Conservation (phyloP, 2,797 vertebrate species). For the Sphenodon punctatus region DNA sequence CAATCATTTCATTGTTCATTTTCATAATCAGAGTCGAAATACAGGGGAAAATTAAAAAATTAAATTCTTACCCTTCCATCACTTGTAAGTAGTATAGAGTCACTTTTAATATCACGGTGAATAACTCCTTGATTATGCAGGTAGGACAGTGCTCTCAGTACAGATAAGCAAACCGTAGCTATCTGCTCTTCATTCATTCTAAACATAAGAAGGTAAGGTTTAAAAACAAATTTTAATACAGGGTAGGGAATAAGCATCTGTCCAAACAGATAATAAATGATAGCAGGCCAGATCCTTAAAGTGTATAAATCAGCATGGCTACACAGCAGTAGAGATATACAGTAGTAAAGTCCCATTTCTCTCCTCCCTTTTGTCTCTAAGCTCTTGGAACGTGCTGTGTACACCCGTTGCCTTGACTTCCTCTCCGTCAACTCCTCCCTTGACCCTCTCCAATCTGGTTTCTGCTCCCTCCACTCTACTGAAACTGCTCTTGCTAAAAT, state of each 20-base stretch:
- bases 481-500: no score
- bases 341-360: not conserved
- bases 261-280: not conserved
- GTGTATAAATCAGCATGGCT: rapidly evolving
- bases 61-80: slow-evolving; percentile 87
- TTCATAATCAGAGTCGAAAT: not conserved
- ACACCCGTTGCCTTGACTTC: no score
- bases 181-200: slow-evolving; percentile 99
- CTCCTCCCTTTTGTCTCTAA: no score
- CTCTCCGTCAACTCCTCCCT: no score
- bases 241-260: not conserved
- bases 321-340: not conserved
- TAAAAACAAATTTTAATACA: not conserved
- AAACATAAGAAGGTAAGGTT: slow-evolving; percentile 30
- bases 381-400: no score
- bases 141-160: slow-evolving; percentile 93
- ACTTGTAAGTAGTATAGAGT: slow-evolving; percentile 96
- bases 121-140: slow-evolving; percentile 97
- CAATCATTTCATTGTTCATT: no score
- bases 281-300: not conserved
- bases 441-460: no score
- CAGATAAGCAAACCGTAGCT: slow-evolving; percentile 93
- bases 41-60: not conserved
- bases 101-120: slow-evolving; percentile 98
- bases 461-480: no score